Base-by-base conservation (phyloP, 2,113 vertebrate genomes). In the Notothenia rossii region DNA sequence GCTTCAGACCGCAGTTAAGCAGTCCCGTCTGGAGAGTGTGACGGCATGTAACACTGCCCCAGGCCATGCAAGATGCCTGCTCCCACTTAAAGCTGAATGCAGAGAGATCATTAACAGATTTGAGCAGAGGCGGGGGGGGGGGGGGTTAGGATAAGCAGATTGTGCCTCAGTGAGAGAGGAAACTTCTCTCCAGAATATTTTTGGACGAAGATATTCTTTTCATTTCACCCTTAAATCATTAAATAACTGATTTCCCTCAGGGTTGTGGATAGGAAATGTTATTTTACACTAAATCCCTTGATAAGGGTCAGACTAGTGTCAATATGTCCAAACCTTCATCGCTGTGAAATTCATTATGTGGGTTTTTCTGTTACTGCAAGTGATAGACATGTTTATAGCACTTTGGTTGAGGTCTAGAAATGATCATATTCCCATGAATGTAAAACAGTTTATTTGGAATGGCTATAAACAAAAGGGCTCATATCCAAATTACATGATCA, bases 1-100 rank as follows among this genome's bases (percentile, higher is more conserved):
- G 77, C 81, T 89, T 83, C 93, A 94, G 90, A 94, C 95, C 94
- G 79, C 93, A 93, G 90, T 94, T 93, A 95, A 95, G 89, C 91
- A 91, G 89, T 91, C 85, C 93, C 91, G 92, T 93, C 94, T 95
- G 94, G 92, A 89, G 87, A 87, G 86, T 93, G 93, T 94, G 94
- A 94, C 88, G 75, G 90, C 94, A 94, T 89, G 90, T 88, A 86
- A 87, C 56, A 61, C 80, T 81, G 89, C 93, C 92, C 89, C 14
- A 36, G 89, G 91, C 93, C 84, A 77, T 83, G 82, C 61, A 51
- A 75, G 63, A 85, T 74, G 93, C 92, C 93, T 95, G 94, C 87
- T 94, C 91, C 91, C 90, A 90, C 91, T 94, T 93, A 94, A 40
- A 77, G 87, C 67, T 56, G 76, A 91, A 86, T 81, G 78, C 86